Conservation (phyloP, 2,888 invertebrate species). For the Apocheima hispidaria region DNA sequence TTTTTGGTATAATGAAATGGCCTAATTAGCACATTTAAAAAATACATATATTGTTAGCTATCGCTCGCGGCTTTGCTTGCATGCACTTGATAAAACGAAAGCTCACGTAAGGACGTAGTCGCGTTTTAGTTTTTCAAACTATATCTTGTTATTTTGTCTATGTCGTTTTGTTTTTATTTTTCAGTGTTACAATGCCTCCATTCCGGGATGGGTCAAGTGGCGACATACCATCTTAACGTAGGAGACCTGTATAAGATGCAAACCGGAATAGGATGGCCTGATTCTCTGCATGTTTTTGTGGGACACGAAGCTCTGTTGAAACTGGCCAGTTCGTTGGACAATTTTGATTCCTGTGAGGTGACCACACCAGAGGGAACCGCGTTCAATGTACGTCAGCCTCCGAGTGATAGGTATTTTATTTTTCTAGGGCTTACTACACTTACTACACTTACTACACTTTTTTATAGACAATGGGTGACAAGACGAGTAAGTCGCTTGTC, state of each 20-base stretch:
- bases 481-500: too few relatives aligned
- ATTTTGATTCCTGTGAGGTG: constrained; percentile 61
- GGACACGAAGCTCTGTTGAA: constrained; percentile 73
- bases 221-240: constrained; percentile 54
- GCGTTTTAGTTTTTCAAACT: too few relatives aligned
- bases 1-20: too few relatives aligned
- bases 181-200: constrained; percentile 38
- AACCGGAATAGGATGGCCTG: constrained; percentile 73
- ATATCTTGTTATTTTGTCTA: not conserved
- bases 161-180: constrained; percentile 11
- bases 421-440: not conserved
- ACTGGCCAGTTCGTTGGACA: constrained; percentile 54
- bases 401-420: constrained; percentile 58
- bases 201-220: constrained; percentile 41
- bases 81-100: too few relatives aligned
- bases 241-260: constrained; percentile 66
- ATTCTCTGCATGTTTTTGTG: constrained; percentile 58
- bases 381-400: constrained; percentile 61
- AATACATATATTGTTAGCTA: too few relatives aligned
- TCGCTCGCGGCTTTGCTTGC: too few relatives aligned
- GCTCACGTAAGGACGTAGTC: too few relatives aligned
- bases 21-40: too few relatives aligned
- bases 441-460: too few relatives aligned
- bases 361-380: constrained; percentile 62
- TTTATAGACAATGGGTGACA: too few relatives aligned